Conservation (phyloP, 2,888 invertebrate genomes). For the Smittia aterrima region DNA sequence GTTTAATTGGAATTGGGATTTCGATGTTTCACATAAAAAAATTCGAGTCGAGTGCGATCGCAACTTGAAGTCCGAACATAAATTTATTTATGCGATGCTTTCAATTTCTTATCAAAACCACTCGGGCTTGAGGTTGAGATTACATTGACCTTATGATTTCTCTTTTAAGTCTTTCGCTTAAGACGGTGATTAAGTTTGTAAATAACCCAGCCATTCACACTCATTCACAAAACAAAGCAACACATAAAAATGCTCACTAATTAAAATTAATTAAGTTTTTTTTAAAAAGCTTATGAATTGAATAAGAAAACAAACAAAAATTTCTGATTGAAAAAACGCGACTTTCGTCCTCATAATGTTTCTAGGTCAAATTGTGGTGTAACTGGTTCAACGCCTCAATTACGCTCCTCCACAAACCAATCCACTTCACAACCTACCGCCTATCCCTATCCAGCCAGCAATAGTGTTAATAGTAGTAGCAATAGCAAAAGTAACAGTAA, state of each 20-base stretch:
- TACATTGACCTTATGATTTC: too few species aligned
- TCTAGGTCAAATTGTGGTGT: constrained; percentile 50
- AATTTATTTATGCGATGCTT: too few species aligned
- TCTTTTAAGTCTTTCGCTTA: too few species aligned
- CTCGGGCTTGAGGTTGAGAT: too few species aligned
- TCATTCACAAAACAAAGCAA: neutral
- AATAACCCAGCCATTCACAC: constrained; percentile 21
- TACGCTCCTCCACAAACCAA: constrained; percentile 48
- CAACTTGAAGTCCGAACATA: too few species aligned
- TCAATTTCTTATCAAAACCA: too few species aligned
- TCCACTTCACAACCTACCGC: constrained; percentile 44
- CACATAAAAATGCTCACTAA: constrained; percentile 25
- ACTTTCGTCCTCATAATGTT: constrained; percentile 51
- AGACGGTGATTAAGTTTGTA: constrained; percentile 11
- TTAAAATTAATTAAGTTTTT: constrained; percentile 28
- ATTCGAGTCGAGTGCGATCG: too few species aligned
- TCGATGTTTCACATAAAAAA: neutral
- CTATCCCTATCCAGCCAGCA: constrained; percentile 38
- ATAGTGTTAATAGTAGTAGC: constrained; percentile 42
- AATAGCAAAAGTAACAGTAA: constrained; percentile 41
- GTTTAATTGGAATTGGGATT: constrained; percentile 2
- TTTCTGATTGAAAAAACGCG: constrained; percentile 46
- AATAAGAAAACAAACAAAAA: constrained; percentile 30
- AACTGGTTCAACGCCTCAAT: constrained; percentile 52
- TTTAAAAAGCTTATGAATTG: neutral